Base-by-base conservation (phyloP, 2,797 vertebrate genomes). In the Pygocentrus nattereri region DNA sequence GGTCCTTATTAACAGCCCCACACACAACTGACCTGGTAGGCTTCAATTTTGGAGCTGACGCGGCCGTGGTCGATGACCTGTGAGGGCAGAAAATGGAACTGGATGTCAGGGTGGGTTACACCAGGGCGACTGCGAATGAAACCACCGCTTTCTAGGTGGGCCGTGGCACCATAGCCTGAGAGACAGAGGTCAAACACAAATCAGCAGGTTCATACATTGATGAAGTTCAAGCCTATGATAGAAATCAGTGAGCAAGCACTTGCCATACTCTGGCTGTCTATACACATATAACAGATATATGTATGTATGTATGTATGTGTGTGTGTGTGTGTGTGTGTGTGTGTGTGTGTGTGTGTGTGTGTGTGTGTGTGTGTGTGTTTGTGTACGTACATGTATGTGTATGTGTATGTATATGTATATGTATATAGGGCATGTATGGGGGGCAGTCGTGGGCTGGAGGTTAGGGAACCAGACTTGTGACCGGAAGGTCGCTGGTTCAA, bases 11-110 rank as follows among this genome's bases (percentile, higher is more conserved):
- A 44, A 10, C 8, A 10, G 11, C 41, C 41, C 10, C 10, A 11
- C 8, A 44, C 11, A 44, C 7, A 23, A 74, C 92, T 85, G 38
- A 99, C 98, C 96, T 99, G 98, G 87, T 96, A 99, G 6, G 97
- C 98, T 84, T 99, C 98, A 41, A 93, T 82, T 67, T 94, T 93
- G 4, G 97, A 92, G 52, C 92, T 87, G 38, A 94, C 91, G 0
- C 98, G 93, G 0, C 98, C 98, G 0, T 99, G 98, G 86, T 99
- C 97, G 69, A 99, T 97, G 85, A 99, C 97, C 88, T 98, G 97
- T 0, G 97, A 97, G 0, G 98, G 98, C 73, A 99, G 92, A 87
- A 99, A 99, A 84, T 99, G 98, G 90, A 98, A 99, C 94, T 99
- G 97, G 85, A 99, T 96, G 85, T 99, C 96, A 0, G 98, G 98